Evolutionary conservation across 2,113 vertebrate species (phyloP), one percentile per base, ranked within the genome.

Genomic region (Cephalopterus ornatus): DNA sequence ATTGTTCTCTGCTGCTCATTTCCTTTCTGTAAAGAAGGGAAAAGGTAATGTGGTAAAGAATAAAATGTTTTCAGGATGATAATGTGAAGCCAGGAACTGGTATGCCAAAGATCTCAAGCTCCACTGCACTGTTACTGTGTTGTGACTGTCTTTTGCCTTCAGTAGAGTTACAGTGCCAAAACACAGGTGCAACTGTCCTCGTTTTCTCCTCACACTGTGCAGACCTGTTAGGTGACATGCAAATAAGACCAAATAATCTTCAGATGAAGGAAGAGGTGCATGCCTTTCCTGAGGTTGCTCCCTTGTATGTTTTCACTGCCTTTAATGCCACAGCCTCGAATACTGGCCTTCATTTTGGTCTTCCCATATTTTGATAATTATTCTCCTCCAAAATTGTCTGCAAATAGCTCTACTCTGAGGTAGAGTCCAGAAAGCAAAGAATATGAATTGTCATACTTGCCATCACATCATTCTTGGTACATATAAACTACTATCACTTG

Each of bases 401-500:
- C 19, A 61, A 24, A 42, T 85, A 30, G 30, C 68, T 72, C 44
- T 80, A 16, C 27, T 79, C 37, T 67, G 67, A 66, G 14, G 13
- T 62, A 52, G 28, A 74, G 39, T 35, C 3, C 37, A 53, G 44
- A 85, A 85, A 87, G 28, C 8, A 9, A 63, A 52, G 35, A 68
- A 12, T 41, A 30, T 70, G 13, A 63, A 35, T 21, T 41, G 12
- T n/a, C 26, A 39, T 16, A 27, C 9, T 58, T 89, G 50, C 22
- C 10, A 15, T 59, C 0, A 0, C 2, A 0, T 65, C 17, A 4
- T 55, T 78, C 27, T 61, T 68, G 13, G 11, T 44, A 56, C 1
- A 0, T 44, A 41, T 44, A 75, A 44, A 24, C 14, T 33, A 7
- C 74, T 87, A 26, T 33, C 1, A 3, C 11, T 49, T 61, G 16